Conservation (phyloP, 1,140 invertebrate species). For the Habropoda laboriosa region DNA sequence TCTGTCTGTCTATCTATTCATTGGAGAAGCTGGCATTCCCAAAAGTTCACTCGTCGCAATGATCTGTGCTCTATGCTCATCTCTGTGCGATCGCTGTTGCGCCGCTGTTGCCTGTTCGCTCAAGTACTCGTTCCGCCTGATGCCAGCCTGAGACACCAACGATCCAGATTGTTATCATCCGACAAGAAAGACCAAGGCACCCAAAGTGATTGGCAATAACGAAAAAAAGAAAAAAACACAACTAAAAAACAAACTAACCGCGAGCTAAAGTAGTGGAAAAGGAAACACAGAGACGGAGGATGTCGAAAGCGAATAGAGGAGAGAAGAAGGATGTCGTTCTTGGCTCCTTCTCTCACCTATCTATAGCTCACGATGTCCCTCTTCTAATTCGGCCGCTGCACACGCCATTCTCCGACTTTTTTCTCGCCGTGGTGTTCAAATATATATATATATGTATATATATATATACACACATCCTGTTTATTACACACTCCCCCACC, state of each 20-base stretch:
- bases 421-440: neutral
- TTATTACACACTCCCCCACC: neutral
- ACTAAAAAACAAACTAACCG: neutral
- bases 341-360: conserved; percentile 7
- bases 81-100: conserved; percentile 59
- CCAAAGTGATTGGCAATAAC: neutral
- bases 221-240: neutral
- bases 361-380: neutral
- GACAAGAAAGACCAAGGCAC: neutral
- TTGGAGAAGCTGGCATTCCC: conserved; percentile 42
- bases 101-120: conserved; percentile 64
- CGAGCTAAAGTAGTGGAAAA: neutral
- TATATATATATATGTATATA: no score
- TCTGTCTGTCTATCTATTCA: conserved; percentile 58
- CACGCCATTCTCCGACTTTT: neutral
- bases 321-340: neutral
- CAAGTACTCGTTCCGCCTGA: conserved; percentile 54
- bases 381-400: neutral
- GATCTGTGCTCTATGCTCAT: conserved; percentile 53
- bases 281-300: neutral
- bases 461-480: no score
- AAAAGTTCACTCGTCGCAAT: conserved; percentile 45
- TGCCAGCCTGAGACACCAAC: conserved; percentile 44
- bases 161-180: conserved; percentile 9
- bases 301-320: neutral